A percentile compares a stretch with the other conserved stretches of the same genome.
Evolutionary conservation across 1,140 invertebrate genomes (phyloP).

Genomic region (Lordiphosa collinella): DNA sequence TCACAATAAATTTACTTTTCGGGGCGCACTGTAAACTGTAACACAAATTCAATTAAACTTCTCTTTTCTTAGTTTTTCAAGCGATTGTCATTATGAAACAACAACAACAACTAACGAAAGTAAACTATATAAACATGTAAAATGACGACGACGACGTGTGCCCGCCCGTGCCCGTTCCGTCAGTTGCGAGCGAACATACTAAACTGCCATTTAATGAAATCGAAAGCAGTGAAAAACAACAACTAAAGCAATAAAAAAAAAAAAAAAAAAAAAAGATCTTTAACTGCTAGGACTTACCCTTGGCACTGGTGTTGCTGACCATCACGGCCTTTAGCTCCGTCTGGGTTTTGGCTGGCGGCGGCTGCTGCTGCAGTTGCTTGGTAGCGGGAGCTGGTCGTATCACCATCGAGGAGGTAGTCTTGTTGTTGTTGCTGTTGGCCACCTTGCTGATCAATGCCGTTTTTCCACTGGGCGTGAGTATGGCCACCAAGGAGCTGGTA

Average conservation of each 20-base stretch:
- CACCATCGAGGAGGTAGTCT: conserved; percentile 18
- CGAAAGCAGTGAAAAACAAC: conserved; percentile 11
- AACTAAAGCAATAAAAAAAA: conserved; percentile 18
- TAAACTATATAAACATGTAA: conserved; percentile 30
- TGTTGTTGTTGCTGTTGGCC: conserved; percentile 3
- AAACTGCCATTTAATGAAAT: conserved; percentile 5
- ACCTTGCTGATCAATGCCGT: not conserved
- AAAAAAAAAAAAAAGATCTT: too few species aligned
- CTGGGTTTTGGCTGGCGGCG: too few species aligned
- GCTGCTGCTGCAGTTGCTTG: too few species aligned
- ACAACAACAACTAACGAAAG: conserved; percentile 25
- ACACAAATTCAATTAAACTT: conserved; percentile 19
- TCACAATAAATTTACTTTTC: conserved; percentile 4
- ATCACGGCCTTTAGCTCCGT: too few species aligned
- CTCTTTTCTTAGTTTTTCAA: conserved; percentile 12
- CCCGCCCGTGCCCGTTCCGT: conserved; percentile 5
- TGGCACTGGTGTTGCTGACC: conserved; percentile 3
- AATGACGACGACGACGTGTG: conserved; percentile 2
- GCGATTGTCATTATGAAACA: conserved; percentile 41
- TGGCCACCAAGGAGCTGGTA: conserved; percentile 34
- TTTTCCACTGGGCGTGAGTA: conserved; percentile 35
- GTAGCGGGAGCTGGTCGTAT: conserved; percentile 13
- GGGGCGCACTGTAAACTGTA: not conserved
- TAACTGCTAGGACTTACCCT: too few species aligned
- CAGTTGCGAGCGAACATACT: not conserved